Conservation (phyloP, 1,140 invertebrate genomes). For the Drosophila parvula region DNA sequence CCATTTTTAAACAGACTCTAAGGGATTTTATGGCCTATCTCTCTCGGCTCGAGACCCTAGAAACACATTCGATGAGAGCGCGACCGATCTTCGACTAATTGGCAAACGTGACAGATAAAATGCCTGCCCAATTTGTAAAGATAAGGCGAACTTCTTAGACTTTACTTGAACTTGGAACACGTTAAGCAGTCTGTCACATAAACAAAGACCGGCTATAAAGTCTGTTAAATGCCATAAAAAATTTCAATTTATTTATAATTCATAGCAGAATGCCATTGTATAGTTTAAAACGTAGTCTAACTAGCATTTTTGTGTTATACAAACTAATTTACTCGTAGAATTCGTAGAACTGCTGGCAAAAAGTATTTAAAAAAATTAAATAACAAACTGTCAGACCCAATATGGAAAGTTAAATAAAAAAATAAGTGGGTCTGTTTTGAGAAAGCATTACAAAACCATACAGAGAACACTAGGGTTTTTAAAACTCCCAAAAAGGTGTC, state of each 20-base stretch:
- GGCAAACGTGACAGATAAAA: conserved; percentile 40
- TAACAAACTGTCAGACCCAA: no score
- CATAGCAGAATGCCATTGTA: background rate
- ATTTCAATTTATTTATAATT: background rate
- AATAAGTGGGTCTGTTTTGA: no score
- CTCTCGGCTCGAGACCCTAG: background rate
- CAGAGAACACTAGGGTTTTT: no score
- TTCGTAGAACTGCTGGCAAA: no score
- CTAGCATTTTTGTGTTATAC: no score
- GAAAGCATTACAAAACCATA: no score
- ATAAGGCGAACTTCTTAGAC: background rate
- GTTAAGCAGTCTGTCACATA: conserved; percentile 1
- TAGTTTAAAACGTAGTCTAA: background rate
- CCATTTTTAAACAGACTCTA: background rate
- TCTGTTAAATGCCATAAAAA: background rate
- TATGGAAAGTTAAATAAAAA: no score
- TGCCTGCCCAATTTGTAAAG: conserved; percentile 3
- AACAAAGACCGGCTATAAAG: background rate
- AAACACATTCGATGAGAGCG: conserved; percentile 4
- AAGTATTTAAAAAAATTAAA: no score
- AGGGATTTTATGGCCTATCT: conserved; percentile 15
- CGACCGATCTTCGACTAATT: conserved; percentile 20
- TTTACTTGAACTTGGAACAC: background rate
- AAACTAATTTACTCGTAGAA: no score
- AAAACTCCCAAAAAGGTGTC: no score